Evolutionary conservation across 2,113 vertebrate genomes (phyloP).

Genomic region (Tachysurus vachellii): DNA sequence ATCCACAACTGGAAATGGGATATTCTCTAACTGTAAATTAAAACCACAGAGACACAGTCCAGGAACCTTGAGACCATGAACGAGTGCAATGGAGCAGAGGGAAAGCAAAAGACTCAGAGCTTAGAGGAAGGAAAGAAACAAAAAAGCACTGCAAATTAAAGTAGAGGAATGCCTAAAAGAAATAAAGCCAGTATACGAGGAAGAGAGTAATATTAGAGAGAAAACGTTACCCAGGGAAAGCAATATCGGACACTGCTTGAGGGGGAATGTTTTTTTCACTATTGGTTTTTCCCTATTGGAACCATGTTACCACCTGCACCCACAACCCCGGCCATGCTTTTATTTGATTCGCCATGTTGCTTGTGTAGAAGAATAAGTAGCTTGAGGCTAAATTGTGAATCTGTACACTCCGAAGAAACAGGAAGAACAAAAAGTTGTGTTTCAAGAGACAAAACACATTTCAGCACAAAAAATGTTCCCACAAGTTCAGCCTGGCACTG

Average conservation of each 20-base stretch:
- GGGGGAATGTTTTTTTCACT: background rate
- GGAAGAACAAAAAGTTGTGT: background rate
- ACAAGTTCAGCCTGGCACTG: background rate
- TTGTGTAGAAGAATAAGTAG: conserved; percentile 24
- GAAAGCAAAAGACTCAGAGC: background rate
- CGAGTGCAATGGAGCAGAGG: background rate
- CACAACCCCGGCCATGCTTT: background rate
- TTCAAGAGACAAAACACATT: background rate
- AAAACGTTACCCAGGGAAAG: conserved; percentile 11
- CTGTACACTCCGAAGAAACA: background rate
- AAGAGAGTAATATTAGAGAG: conserved; percentile 9
- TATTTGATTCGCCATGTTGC: conserved; percentile 41
- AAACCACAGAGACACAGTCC: conserved; percentile 17
- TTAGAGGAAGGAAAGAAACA: background rate
- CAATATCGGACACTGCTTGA: conserved; percentile 29
- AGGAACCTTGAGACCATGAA: background rate
- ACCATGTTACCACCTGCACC: conserved; percentile 30
- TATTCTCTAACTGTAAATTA: conserved; percentile 43
- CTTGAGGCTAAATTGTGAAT: conserved; percentile 10
- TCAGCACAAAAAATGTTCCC: background rate
- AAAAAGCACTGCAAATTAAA: background rate
- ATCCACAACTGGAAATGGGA: conserved; percentile 21
- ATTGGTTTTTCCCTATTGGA: background rate
- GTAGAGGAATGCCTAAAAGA: background rate
- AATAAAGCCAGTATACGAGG: background rate